Conservation (phyloP, 37 sponge, comb jelly and placozoan genomes). For the Chondrosia reniformis region DNA sequence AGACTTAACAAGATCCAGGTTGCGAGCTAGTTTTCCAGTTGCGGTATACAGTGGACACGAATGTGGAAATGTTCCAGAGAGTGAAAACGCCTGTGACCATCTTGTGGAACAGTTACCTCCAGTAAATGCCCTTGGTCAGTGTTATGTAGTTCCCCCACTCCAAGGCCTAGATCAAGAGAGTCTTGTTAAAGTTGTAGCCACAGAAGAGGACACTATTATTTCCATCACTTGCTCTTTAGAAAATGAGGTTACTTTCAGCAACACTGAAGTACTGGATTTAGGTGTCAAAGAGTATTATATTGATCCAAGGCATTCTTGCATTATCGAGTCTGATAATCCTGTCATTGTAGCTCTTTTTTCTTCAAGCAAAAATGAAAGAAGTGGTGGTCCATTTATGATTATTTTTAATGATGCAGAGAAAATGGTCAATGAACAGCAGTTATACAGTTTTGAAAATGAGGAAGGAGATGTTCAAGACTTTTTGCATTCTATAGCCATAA, state of each 20-base stretch:
- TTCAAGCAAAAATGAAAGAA: neutral
- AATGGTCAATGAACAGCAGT: neutral
- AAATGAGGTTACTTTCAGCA: neutral
- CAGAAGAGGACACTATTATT: neutral
- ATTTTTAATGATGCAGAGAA: neutral
- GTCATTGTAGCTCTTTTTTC: conserved; percentile 1
- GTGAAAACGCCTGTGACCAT: neutral
- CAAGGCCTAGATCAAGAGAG: neutral
- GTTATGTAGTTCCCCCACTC: neutral
- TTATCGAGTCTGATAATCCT: neutral
- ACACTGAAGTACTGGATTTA: neutral
- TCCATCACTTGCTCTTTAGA: neutral
- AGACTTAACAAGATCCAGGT: neutral
- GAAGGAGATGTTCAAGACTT: neutral
- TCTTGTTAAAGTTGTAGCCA: neutral
- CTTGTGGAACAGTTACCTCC: conserved; percentile 12
- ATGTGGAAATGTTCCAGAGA: neutral
- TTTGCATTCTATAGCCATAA: neutral
- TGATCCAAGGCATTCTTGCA: neutral
- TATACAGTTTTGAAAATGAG: conserved; percentile 1
- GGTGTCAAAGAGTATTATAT: neutral
- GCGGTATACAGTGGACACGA: conserved; percentile 21
- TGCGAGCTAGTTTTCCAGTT: neutral
- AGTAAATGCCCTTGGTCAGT: neutral
- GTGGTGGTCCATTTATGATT: conserved; percentile 6